Conservation (phyloP, 1,140 invertebrate species). For the Hormaphis cornu region DNA sequence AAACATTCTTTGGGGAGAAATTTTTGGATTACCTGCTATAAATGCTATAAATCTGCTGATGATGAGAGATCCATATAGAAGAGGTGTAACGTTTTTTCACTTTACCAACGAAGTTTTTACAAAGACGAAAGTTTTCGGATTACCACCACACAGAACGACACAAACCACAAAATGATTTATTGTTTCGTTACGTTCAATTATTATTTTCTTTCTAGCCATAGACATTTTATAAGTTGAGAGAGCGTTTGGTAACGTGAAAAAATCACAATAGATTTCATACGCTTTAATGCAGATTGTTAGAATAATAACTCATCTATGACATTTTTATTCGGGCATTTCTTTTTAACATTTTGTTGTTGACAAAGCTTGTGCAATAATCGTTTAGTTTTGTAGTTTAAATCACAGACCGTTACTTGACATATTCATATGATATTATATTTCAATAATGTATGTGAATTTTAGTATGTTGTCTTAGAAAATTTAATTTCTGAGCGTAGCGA, state of each 20-base stretch:
- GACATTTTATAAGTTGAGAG: neutral
- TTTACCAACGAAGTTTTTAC: conserved; percentile 7
- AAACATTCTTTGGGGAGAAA: neutral
- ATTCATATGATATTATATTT: too few relatives aligned
- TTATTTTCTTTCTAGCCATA: neutral
- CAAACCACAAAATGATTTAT: conserved; percentile 6
- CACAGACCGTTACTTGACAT: too few relatives aligned
- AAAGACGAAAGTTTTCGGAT: conserved; percentile 9
- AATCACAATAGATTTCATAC: conserved; percentile 19
- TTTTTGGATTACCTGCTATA: conserved; percentile 3
- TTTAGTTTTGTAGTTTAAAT: too few relatives aligned
- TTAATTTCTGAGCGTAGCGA: too few relatives aligned
- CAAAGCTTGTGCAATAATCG: too few relatives aligned
- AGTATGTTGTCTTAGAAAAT: too few relatives aligned
- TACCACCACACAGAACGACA: neutral
- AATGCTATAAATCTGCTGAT: neutral
- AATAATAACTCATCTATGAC: neutral
- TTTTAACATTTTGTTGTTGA: too few relatives aligned
- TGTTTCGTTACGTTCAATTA: conserved; percentile 9
- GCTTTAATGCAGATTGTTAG: neutral
- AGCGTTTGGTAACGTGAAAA: neutral
- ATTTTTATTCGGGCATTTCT: too few relatives aligned
- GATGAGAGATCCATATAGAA: neutral
- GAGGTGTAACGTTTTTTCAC: neutral
- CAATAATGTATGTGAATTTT: too few relatives aligned